Evolutionary conservation across 1,140 invertebrate species (phyloP), one percentile per base, ranked within the genome.

Genomic region (Drosophila mojavensis): DNA sequence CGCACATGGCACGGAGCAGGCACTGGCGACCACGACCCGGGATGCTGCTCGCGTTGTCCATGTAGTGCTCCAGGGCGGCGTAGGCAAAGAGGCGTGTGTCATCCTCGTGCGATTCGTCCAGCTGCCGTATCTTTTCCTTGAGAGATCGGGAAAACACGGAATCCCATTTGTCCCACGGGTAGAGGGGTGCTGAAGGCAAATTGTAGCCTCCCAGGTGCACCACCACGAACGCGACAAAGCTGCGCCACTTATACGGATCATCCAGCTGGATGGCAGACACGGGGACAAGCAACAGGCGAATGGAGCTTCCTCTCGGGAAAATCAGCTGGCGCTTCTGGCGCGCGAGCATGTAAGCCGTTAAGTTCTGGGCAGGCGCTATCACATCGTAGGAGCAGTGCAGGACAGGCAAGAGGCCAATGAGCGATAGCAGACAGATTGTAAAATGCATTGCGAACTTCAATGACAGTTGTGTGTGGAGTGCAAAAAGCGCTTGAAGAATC

Each of bases 151-250:
- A 65, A 39, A 78, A 91, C 4, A 79, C 75, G 5, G 84, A 64
- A 61, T 91, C 89, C 91, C 91, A 92, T 55, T 92, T 92, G 30
- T 91, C 86, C 86, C 90, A 92, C 0, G 89, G 82, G 26, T 92
- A 90, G 5, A 85, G 43, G 11, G 91, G 91, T 3, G 69, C 56
- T 3, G 82, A 76, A 26, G 91, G 91, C 53, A 92, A 24, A 2
- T 76, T 65, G 30, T 89, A 92, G 5, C 55, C 82, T 0, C 90
- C 90, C 15, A 85, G 83, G 33, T 92, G 91, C 0, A 92, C 56
- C 26, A 36, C 59, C 61, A 78, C 81, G 4, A 78, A 90, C 61
- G 78, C 81, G 0, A 91, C 61, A 24, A 92, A 11, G n/a, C 86
- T 77, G 54, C 91, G 91, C 78, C 80, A 92, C 7, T 75, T 66